These are phyloP conservation scores for Leptinotarsa rubiginosa DNA, from an alignment of 2,888 invertebrate genomes.

Conservation along the genomic window DNA sequence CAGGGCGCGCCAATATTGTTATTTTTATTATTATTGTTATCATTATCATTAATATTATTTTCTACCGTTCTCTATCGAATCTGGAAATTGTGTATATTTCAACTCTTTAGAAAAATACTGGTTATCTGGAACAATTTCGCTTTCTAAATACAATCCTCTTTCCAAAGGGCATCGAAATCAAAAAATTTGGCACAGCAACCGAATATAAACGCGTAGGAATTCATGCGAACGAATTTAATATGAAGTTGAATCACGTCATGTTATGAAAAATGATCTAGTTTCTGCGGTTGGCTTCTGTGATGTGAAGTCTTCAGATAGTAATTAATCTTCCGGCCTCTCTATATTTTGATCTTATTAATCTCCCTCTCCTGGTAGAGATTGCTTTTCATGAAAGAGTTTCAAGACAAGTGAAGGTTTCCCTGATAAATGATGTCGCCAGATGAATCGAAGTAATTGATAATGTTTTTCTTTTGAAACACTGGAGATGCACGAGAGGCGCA, in stretches of 20 bases:
- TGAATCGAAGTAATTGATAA: conserved; percentile 16
- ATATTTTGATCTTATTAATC: conserved; percentile 22
- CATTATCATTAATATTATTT: too few species aligned
- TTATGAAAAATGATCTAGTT: conserved; percentile 21
- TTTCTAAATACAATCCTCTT: too few species aligned
- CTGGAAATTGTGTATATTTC: too few species aligned
- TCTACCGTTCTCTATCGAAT: too few species aligned
- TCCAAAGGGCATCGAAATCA: background rate
- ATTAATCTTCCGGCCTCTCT: conserved; percentile 20
- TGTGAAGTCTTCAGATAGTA: conserved; percentile 18
- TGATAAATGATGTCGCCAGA: conserved; percentile 21
- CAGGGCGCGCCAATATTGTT: too few species aligned
- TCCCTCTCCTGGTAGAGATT: conserved; percentile 8
- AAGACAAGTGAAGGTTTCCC: conserved; percentile 5
- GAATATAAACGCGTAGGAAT: conserved; percentile 11
- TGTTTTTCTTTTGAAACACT: conserved; percentile 12
- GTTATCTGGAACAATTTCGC: too few species aligned
- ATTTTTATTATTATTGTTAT: too few species aligned
- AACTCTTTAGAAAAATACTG: too few species aligned
- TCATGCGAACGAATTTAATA: conserved; percentile 16
- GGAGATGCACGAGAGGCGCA: conserved; percentile 10
- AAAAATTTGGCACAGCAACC: conserved; percentile 1
- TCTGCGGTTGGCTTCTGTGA: conserved; percentile 20
- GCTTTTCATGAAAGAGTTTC: conserved; percentile 9
- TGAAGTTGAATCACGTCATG: conserved; percentile 12